Evolutionary conservation across 2,888 invertebrate species (phyloP).

Genomic region (Carcina quercana): DNA sequence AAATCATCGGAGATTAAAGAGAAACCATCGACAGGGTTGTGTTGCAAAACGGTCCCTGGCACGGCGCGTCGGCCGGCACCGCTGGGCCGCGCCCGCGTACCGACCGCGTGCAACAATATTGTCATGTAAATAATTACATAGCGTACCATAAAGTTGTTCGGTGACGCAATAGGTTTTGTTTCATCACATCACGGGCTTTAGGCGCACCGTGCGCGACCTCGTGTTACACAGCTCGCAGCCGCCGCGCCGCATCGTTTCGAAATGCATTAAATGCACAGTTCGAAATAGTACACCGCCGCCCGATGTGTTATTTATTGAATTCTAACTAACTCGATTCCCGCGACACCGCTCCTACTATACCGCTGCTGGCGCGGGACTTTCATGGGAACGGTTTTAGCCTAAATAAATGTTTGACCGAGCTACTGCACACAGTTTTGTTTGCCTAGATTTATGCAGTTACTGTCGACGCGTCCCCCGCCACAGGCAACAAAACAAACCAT

Average conservation of each 20-base stretch:
- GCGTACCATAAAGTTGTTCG: constrained; percentile 58
- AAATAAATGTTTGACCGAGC: constrained; percentile 20
- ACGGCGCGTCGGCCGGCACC: constrained; percentile 9
- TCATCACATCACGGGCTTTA: constrained; percentile 59
- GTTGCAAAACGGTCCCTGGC: constrained; percentile 36
- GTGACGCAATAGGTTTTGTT: constrained; percentile 68
- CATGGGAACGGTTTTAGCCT: constrained; percentile 29
- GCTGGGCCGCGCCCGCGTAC: constrained; percentile 15
- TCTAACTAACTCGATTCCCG: constrained; percentile 38
- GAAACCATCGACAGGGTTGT: constrained; percentile 16
- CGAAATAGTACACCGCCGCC: constrained; percentile 27
- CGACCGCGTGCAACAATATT: constrained; percentile 44
- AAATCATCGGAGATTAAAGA: constrained; percentile 19
- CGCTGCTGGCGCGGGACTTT: constrained; percentile 24
- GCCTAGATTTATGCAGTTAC: constrained; percentile 10
- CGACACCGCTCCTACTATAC: constrained; percentile 24
- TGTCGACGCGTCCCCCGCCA: constrained; percentile 4
- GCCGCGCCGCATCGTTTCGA: constrained; percentile 69
- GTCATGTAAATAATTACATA: constrained; percentile 66
- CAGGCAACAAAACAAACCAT: constrained; percentile 12
- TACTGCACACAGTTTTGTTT: constrained; percentile 9
- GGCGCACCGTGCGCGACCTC: constrained; percentile 64
- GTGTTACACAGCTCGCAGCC: constrained; percentile 65
- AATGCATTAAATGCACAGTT: constrained; percentile 72
- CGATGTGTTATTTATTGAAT: constrained; percentile 45